Percentiles rank a stretch among this genome's conserved stretches.
Evolutionary conservation across 2,797 vertebrate species (phyloP).

Genomic region (Tamandua tetradactyla): DNA sequence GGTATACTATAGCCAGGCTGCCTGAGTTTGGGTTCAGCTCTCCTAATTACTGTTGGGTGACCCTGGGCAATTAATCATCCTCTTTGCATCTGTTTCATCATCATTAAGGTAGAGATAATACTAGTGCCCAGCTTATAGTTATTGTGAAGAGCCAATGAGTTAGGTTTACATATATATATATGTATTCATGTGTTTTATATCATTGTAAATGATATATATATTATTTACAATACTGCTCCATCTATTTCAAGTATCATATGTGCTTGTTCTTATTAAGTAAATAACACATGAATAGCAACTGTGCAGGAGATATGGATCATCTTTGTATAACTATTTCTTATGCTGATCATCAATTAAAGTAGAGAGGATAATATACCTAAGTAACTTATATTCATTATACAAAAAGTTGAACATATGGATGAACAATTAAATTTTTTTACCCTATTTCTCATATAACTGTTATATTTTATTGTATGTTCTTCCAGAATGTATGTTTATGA

Average conservation of each 20-base stretch:
- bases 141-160: not conserved
- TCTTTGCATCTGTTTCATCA: conserved; percentile 12
- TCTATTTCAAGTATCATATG: not conserved
- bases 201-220: not conserved
- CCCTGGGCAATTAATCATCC: not conserved
- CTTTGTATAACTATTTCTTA: not conserved
- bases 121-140: not conserved
- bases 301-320: not conserved
- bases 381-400: conserved; percentile 18
- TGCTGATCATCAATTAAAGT: not conserved
- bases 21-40: not conserved
- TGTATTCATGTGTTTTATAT: not conserved
- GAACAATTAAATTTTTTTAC: not conserved
- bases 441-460: not conserved
- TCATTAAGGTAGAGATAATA: not conserved
- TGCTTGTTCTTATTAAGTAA: not conserved
- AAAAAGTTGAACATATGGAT: not conserved
- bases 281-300: not conserved
- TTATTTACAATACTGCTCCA: not conserved
- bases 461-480: not conserved
- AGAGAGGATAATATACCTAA: not conserved
- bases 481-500: conserved; percentile 45
- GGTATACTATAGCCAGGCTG: not conserved
- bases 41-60: not conserved
- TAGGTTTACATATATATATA: not conserved